Evolutionary conservation across 35 echinoderm and acorn worm species (phyloP), one percentile per base, ranked within the genome.

Genomic region (Acanthaster planci): DNA sequence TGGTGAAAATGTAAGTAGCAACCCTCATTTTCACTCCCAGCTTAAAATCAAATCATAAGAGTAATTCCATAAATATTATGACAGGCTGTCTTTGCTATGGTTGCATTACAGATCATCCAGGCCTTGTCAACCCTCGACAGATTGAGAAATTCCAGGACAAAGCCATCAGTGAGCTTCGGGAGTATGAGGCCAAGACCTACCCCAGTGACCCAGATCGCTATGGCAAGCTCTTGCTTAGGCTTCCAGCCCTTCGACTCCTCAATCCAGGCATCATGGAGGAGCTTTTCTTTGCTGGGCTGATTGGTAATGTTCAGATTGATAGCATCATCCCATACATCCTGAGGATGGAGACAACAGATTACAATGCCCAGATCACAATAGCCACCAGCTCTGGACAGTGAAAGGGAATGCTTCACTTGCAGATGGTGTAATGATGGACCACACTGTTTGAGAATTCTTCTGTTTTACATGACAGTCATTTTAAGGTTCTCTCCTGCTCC

Each of bases 281-380:
- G 77, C 82, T 99, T 9, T 99, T 99, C 86, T 99, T 99, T 52
- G 96, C 96, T n/a, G 96, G 96, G 50, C 90, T 99, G 14, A 99
- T 99, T 37, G 96, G 96, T 16, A 99, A 99, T 55, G 96, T 99
- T 29, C 96, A 99, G 86, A 99, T 99, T 15, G 96, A 99, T 75
- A 99, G 96, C 86, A 99, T 99, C 82, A 99, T 99, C 53, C 96
- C 96, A 17, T 99, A 99, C 76, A 99, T 99, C 50, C 82, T 99
- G 38, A 55, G 96, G 37, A 99, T 99, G 96, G 96, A 99, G 77
- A 99, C 96, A 1, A 90, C 96, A 60, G 96, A 99, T 72, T 99
- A 99, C 57, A 99, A 99, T 78, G 93, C 93, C 0, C 90, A 90
- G 84, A 95, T 95, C 42, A 95, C 89, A 14, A 83, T 95, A 40